Evolutionary conservation across 1,140 invertebrate species (phyloP).

Genomic region (Pseudomyrmex concolor): DNA sequence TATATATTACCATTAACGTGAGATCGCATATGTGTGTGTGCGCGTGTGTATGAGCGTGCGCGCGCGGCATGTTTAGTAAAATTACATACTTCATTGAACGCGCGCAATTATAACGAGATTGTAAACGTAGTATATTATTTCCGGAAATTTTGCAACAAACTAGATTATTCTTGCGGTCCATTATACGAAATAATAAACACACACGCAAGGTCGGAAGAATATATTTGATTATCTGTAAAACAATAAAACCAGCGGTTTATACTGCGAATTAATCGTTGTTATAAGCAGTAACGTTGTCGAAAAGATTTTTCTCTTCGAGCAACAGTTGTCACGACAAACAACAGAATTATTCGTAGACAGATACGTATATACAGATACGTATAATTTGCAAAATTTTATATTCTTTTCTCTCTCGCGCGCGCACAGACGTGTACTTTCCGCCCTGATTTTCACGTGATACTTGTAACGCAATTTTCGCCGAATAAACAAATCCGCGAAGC

Average conservation of each 20-base stretch:
- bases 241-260: background rate
- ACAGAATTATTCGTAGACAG: background rate
- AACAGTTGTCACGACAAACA: background rate
- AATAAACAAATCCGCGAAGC: constrained; percentile 32
- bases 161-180: background rate
- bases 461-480: constrained; percentile 13
- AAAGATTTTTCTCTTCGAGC: background rate
- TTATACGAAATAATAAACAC: background rate
- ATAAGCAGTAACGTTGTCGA: background rate
- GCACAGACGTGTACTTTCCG: background rate
- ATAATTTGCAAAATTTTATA: background rate
- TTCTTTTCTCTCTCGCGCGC: background rate
- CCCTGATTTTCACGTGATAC: background rate
- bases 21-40: no score
- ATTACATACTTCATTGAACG: constrained; percentile 29
- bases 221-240: background rate
- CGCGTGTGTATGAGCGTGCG: background rate
- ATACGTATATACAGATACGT: no score
- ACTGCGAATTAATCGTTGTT: constrained; percentile 1
- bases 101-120: constrained; percentile 9
- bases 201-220: background rate
- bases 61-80: background rate
- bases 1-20: no score
- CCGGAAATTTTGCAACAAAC: background rate
- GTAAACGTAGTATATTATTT: background rate